A percentile compares a stretch with the other conserved stretches of the same genome.
Conservation (phyloP, 2,113 vertebrate species). For the Taurulus bubalis region DNA sequence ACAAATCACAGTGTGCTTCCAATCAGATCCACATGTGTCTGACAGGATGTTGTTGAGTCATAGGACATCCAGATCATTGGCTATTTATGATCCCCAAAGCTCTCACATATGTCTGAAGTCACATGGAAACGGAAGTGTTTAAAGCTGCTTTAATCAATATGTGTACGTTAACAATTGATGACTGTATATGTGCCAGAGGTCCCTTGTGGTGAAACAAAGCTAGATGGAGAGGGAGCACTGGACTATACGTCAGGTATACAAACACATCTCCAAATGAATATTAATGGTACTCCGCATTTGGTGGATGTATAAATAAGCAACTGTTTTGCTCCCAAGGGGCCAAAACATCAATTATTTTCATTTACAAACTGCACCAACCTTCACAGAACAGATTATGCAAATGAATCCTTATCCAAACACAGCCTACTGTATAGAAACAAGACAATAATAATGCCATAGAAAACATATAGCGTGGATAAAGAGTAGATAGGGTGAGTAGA, state of each 20-base stretch:
- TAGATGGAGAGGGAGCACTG: background rate
- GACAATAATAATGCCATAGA: background rate
- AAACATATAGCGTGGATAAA: background rate
- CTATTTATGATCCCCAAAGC: slow-evolving; percentile 39
- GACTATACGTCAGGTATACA: background rate
- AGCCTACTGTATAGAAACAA: background rate
- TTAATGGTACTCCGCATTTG: background rate
- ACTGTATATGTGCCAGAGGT: background rate
- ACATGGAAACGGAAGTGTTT: background rate
- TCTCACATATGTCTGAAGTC: slow-evolving; percentile 10
- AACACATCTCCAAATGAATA: background rate
- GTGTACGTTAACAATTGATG: background rate
- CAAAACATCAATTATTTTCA: background rate
- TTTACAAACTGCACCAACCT: background rate
- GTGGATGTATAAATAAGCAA: background rate
- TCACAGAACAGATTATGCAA: background rate
- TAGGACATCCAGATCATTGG: slow-evolving; percentile 46
- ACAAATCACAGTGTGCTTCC: slow-evolving; percentile 54
- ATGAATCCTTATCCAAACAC: background rate
- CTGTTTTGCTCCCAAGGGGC: background rate
- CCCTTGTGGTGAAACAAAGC: background rate
- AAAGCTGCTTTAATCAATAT: slow-evolving; percentile 1
- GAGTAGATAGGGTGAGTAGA: background rate
- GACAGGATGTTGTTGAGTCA: slow-evolving; percentile 64
- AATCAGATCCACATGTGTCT: slow-evolving; percentile 68